phyloP scores from a whole-genome alignment of 2,888 invertebrate species.

The Chaitophorus viminalis region DNA sequence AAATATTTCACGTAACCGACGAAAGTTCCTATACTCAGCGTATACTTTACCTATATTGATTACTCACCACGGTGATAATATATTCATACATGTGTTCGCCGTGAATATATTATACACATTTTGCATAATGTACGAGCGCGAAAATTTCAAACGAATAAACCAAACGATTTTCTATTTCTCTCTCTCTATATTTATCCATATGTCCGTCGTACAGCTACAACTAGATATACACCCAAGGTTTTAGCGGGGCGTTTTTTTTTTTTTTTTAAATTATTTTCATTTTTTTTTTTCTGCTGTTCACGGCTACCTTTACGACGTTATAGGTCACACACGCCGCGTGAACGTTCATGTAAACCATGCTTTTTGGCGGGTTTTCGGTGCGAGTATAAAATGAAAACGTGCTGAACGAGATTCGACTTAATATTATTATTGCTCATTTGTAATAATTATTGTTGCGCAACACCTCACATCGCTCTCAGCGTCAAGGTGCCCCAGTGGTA shows the following conservation, averaged over 20 bases:
- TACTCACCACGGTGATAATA: neutral
- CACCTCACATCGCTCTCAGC: neutral
- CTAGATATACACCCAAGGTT: neutral
- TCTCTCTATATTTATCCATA: neutral
- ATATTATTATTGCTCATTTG: neutral
- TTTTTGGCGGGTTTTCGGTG: conserved; percentile 28
- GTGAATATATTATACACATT: neutral
- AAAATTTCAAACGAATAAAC: neutral
- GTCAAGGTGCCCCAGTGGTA: neutral
- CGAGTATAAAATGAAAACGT: neutral
- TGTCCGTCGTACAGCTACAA: neutral
- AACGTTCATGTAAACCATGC: neutral
- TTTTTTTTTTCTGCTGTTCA: neutral
- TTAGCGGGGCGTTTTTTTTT: neutral
- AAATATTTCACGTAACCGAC: too few species aligned
- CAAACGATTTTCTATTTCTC: neutral
- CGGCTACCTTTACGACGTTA: neutral
- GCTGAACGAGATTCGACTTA: neutral
- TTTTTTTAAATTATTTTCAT: neutral
- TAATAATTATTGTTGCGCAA: neutral
- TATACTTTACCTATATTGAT: neutral
- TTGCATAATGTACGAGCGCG: neutral
- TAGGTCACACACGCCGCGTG: neutral
- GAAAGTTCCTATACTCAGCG: neutral
- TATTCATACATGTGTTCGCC: neutral